phyloP scores from a whole-genome alignment of 2,113 vertebrate genomes.

The Xyliphius kryptos region DNA sequence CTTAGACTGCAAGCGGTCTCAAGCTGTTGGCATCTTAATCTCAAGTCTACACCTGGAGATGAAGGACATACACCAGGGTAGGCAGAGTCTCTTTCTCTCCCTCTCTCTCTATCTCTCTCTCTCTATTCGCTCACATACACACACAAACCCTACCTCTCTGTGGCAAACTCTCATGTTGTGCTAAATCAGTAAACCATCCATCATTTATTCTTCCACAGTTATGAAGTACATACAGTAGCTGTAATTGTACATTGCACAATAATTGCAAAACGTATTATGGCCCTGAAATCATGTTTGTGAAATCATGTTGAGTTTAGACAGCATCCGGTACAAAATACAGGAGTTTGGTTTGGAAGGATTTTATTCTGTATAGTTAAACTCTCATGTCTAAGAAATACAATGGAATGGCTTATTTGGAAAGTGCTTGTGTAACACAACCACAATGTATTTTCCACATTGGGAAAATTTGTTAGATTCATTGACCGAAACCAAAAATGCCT shows the following conservation, averaged over 20 bases:
- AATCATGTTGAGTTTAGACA: constrained; percentile 19
- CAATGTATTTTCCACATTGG: neutral
- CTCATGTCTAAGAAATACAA: neutral
- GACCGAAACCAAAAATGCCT: neutral
- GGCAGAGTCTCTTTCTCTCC: no score
- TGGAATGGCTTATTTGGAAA: neutral
- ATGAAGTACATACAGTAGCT: neutral
- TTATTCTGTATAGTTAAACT: constrained; percentile 4
- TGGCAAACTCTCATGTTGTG: no score
- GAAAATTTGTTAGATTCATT: neutral
- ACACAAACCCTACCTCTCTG: no score
- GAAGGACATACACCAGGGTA: no score
- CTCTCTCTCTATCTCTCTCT: no score
- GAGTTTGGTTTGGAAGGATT: neutral
- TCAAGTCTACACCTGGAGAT: no score
- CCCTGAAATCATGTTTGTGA: constrained; percentile 10
- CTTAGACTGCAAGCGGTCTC: no score
- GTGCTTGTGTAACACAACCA: constrained; percentile 2
- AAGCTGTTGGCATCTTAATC: no score
- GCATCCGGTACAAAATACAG: neutral
- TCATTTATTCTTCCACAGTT: neutral
- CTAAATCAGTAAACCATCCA: neutral
- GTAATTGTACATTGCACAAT: neutral
- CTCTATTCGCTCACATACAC: no score
- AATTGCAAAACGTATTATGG: constrained; percentile 11